phyloP scores from a whole-genome alignment of 1,140 invertebrate genomes.

The Zaprionus lachaisei region DNA sequence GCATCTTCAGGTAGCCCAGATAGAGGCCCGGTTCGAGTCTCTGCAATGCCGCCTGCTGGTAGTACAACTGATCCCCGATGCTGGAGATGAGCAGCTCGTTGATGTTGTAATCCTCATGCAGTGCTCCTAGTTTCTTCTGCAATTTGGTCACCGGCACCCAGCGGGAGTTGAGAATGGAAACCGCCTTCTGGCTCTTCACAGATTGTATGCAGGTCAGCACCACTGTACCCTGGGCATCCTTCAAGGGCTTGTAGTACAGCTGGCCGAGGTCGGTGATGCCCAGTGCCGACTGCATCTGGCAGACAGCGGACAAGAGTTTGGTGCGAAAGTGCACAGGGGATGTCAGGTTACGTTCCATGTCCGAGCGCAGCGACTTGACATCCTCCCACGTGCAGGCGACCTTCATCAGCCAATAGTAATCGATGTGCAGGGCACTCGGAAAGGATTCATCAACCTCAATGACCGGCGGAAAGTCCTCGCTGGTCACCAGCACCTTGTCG shows the following conservation, averaged over 20 bases:
- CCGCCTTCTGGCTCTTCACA: constrained; percentile 92
- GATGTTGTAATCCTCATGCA: constrained; percentile 90
- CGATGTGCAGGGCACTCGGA: constrained; percentile 94
- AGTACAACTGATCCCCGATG: constrained; percentile 95
- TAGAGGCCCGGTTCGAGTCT: constrained; percentile 94
- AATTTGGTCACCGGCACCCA: constrained; percentile 95
- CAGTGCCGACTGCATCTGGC: constrained; percentile 96
- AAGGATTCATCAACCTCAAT: constrained; percentile 98
- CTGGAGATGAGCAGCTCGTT: constrained; percentile 93
- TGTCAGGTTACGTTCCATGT: constrained; percentile 96
- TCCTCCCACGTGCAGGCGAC: constrained; percentile 98
- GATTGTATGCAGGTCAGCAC: constrained; percentile 94
- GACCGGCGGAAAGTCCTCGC: constrained; percentile 97
- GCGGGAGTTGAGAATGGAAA: constrained; percentile 93
- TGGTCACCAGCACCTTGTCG: constrained; percentile 97
- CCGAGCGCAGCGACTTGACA: constrained; percentile 93
- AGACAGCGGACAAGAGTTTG: constrained; percentile 95
- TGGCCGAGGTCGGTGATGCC: constrained; percentile 95
- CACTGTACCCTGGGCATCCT: constrained; percentile 94
- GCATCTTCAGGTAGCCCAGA: constrained; percentile 97
- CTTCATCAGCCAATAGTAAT: constrained; percentile 99
- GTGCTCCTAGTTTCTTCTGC: constrained; percentile 85
- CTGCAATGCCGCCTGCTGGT: constrained; percentile 93
- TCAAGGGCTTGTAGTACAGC: constrained; percentile 95
- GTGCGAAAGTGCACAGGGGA: constrained; percentile 96